Base-by-base conservation (phyloP, 2,113 vertebrate genomes). In the Chloropsis cyanopogon region DNA sequence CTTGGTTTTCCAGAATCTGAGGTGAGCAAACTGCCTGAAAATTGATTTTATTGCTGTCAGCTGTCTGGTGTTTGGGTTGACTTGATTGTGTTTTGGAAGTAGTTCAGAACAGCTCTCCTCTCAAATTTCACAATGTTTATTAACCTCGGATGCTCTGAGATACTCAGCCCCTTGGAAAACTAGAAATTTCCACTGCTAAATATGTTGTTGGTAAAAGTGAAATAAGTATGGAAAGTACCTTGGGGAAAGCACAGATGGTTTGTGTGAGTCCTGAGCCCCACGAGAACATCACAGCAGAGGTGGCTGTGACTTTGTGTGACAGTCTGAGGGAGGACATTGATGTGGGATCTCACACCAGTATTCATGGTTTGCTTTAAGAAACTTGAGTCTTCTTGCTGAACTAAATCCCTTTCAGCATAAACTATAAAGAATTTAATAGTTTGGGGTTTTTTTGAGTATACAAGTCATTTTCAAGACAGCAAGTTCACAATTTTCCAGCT, bases 41-140 rank as follows among this genome's bases (percentile, higher is more conserved):
- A 41, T 3, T 7, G 1, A 18, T 42, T 24, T 2, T 11, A 41
- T 25, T 33, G 4, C 6, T 39, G 0, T 24, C 5, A 1, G 11
- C 18, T 46, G 8, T n/a, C 20, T 42, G 37, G 7, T 7, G 24
- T 70, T 46, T 73, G 7, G 35, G 2, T 26, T 59, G 53, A 19
- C 12, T 24, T 33, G 14, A 4, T 22, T 84, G 22, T 22, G 2
- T 72, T 72, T 80, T 87, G 41, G 12, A 69, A 72, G 33, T 52
- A 10, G 24, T 35, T 77, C 21, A 64, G 11, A 44, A 3, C 13
- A 41, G 7, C 11, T 39, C 65, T 57, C 6, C 4, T 56, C 61
- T 70, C 20, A 59, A 29, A 69, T 52, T 41, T 53, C 35, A 71
- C 4, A 2, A 5, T 31, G 10, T 50, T 68, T 71, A 12, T 61